Conservation (phyloP, 1,140 invertebrate genomes). For the Drosophila varians region DNA sequence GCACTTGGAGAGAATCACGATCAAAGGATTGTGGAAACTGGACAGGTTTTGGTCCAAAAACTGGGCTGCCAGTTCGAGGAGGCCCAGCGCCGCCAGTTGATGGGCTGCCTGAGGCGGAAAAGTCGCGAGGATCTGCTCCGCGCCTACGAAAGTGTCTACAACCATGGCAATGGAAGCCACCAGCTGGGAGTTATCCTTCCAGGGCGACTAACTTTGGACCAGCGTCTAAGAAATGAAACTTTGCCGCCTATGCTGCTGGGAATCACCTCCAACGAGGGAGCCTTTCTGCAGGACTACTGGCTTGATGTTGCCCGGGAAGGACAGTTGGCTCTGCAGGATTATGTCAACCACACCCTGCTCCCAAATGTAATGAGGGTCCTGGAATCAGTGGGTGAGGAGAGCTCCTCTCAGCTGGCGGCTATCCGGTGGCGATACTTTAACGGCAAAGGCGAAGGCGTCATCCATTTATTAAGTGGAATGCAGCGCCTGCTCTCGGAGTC, state of each 20-base stretch:
- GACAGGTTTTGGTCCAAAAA: slow-evolving; percentile 85
- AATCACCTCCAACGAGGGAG: slow-evolving; percentile 86
- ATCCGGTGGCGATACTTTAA: slow-evolving; percentile 85
- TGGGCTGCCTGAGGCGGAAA: slow-evolving; percentile 87
- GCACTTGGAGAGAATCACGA: slow-evolving; percentile 72
- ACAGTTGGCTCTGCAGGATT: slow-evolving; percentile 83
- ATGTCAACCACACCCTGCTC: slow-evolving; percentile 84
- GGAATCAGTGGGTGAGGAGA: slow-evolving; percentile 31
- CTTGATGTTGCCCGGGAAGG: slow-evolving; percentile 84
- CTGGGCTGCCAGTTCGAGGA: slow-evolving; percentile 84
- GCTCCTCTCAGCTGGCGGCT: slow-evolving; percentile 77
- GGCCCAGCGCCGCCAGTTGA: slow-evolving; percentile 60
- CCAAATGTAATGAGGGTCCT: slow-evolving; percentile 82
- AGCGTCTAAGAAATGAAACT: slow-evolving; percentile 80
- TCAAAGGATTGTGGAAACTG: slow-evolving; percentile 81
- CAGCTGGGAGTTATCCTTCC: slow-evolving; percentile 85
- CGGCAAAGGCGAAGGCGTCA: slow-evolving; percentile 35
- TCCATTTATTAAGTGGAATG: slow-evolving; percentile 64
- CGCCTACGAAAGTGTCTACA: slow-evolving; percentile 86
- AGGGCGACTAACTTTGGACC: slow-evolving; percentile 80
- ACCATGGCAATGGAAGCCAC: slow-evolving; percentile 85
- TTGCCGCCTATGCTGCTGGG: slow-evolving; percentile 56
- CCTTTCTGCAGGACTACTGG: slow-evolving; percentile 85
- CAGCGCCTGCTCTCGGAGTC: slow-evolving; percentile 75
- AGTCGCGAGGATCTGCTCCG: slow-evolving; percentile 85